These are phyloP conservation scores for Diadophis punctatus DNA, from an alignment of 2,113 vertebrate species.

Conservation along the genomic window DNA sequence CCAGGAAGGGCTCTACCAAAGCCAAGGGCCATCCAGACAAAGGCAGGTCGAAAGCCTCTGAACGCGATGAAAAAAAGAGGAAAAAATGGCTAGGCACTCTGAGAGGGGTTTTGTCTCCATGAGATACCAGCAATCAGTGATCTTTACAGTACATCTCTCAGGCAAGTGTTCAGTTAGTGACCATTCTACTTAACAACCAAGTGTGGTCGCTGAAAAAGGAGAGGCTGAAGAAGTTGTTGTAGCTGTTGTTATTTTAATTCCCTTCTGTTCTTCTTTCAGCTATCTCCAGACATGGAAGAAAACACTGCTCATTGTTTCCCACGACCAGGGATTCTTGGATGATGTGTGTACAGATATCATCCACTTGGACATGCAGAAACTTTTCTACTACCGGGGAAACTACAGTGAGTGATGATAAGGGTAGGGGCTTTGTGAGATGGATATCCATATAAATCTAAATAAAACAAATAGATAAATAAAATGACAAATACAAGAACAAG, in stretches of 20 bases:
- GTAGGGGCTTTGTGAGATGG: not conserved
- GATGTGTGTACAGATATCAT: slow-evolving; percentile 91
- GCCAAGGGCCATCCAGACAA: too few species aligned
- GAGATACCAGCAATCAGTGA: not conserved
- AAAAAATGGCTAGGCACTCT: too few species aligned
- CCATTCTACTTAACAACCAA: not conserved
- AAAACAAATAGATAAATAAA: not conserved
- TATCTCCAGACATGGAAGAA: slow-evolving; percentile 93
- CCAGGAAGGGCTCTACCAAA: too few species aligned
- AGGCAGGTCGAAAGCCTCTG: too few species aligned
- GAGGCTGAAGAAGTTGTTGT: not conserved
- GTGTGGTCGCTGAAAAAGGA: not conserved
- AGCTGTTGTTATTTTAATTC: not conserved
- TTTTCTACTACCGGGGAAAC: slow-evolving; percentile 90
- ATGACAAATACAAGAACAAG: not conserved
- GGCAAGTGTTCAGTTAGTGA: not conserved
- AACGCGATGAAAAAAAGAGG: too few species aligned
- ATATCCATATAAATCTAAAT: not conserved
- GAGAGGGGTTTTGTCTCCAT: not conserved
- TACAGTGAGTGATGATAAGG: slow-evolving; percentile 74
- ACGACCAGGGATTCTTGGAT: slow-evolving; percentile 92
- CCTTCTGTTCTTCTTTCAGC: slow-evolving; percentile 56
- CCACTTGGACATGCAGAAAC: slow-evolving; percentile 84
- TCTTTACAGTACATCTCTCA: not conserved
- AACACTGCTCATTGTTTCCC: slow-evolving; percentile 88